Evolutionary conservation across 1,140 invertebrate species (phyloP).

Genomic region (Leptestheria dahalacensis): DNA sequence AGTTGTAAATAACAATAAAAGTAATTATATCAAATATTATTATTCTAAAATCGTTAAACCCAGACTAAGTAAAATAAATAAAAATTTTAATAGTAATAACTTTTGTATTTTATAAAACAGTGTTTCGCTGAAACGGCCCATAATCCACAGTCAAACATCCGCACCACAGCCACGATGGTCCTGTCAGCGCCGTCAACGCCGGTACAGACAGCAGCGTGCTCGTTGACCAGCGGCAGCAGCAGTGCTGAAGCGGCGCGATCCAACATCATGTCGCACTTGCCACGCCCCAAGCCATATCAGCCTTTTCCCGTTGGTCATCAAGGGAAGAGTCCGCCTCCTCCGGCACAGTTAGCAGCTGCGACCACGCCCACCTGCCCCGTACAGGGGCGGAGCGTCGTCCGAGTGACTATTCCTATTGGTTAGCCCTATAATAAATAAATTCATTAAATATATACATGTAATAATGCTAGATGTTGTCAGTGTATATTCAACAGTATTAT

Average conservation of each 20-base stretch:
- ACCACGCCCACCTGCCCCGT: background rate
- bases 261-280: slow-evolving; percentile 19
- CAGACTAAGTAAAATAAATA: too few relatives aligned
- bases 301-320: slow-evolving; percentile 9
- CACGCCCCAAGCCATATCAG: slow-evolving; percentile 23
- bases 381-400: background rate
- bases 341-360: too few relatives aligned
- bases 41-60: too few relatives aligned
- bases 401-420: background rate
- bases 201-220: background rate
- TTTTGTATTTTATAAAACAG: slow-evolving; percentile 37
- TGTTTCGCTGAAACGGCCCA: slow-evolving; percentile 75
- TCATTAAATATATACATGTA: too few relatives aligned
- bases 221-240: background rate
- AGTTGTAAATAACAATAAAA: too few relatives aligned
- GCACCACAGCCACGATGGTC: slow-evolving; percentile 20
- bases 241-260: slow-evolving; percentile 3
- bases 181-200: slow-evolving; percentile 20
- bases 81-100: too few relatives aligned
- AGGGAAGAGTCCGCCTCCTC: background rate
- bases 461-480: too few relatives aligned
- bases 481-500: too few relatives aligned
- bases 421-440: too few relatives aligned
- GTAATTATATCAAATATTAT: too few relatives aligned
- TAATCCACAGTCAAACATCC: slow-evolving; percentile 65